Evolutionary conservation across 92 coral and sea anemone species (phyloP).

Genomic region (Parazoanthus atlanticus): DNA sequence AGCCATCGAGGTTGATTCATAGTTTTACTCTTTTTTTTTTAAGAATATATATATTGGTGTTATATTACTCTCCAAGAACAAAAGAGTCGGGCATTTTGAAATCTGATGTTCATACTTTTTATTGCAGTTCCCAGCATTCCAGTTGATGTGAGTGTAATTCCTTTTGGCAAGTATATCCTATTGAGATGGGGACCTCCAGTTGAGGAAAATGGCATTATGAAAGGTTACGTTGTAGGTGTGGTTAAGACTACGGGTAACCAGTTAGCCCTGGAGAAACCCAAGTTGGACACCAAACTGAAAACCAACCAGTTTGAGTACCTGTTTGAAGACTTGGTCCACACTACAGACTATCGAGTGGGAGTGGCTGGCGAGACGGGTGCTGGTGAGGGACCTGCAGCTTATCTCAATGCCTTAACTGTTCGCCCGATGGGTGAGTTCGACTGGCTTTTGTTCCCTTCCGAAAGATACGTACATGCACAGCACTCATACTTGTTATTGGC

Average conservation of each 20-base stretch:
- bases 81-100: no score
- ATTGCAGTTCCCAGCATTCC: slow-evolving; percentile 76
- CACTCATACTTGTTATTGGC: no score
- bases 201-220: slow-evolving; percentile 77
- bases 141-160: slow-evolving; percentile 39
- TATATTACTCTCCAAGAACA: no score
- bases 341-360: slow-evolving; percentile 66
- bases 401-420: slow-evolving; percentile 43
- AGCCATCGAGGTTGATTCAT: no score
- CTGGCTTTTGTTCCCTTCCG: no score
- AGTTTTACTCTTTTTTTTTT: no score
- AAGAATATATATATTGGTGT: no score
- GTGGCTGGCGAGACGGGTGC: slow-evolving; percentile 68
- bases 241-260: slow-evolving; percentile 25
- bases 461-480: no score
- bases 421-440: slow-evolving; percentile 55
- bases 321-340: slow-evolving; percentile 50
- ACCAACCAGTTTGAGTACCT: slow-evolving; percentile 55
- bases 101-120: no score
- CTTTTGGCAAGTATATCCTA: slow-evolving; percentile 80
- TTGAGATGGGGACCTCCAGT: slow-evolving; percentile 76
- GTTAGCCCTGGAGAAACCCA: slow-evolving; percentile 1
- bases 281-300: slow-evolving; percentile 10
- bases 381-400: slow-evolving; percentile 66
- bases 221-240: slow-evolving; percentile 64